Conservation (phyloP, 2,113 vertebrate species). For the Ancistrus triradiatus region DNA sequence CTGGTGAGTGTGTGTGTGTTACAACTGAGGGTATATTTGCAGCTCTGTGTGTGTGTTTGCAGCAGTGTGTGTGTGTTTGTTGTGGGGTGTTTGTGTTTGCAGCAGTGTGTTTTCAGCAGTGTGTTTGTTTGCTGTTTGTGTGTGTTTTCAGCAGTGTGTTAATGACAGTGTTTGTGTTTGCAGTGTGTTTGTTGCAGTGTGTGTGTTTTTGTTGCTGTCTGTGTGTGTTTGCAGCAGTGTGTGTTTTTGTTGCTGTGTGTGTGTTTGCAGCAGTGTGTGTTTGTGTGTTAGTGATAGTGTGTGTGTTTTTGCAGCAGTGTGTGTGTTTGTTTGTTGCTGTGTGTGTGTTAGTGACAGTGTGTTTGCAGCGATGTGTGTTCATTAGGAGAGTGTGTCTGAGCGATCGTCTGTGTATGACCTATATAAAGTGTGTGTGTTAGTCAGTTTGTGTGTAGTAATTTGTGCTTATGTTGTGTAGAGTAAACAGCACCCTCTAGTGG, state of each 20-base stretch:
- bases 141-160: not conserved
- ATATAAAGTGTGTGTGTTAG: too few species aligned
- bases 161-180: not conserved
- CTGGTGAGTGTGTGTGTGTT: constrained; percentile 5
- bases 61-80: not conserved
- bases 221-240: not conserved
- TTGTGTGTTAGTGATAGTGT: too few species aligned
- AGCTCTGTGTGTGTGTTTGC: not conserved
- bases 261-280: not conserved
- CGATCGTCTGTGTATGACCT: not conserved
- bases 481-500: constrained; percentile 12
- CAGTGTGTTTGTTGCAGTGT: not conserved
- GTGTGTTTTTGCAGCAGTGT: too few species aligned
- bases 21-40: not conserved
- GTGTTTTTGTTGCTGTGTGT: not conserved
- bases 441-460: too few species aligned
- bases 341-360: too few species aligned
- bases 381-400: not conserved
- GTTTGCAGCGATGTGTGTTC: too few species aligned
- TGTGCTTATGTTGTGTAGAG: constrained; percentile 9
- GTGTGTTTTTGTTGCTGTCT: not conserved
- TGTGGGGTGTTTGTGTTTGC: too few species aligned
- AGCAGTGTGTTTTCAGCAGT: too few species aligned
- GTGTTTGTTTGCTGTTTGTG: not conserved
- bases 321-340: not conserved